Evolutionary conservation across 2,797 vertebrate species (phyloP), one percentile per base, ranked within the genome.

Genomic region (Sebastiscus tertius): DNA sequence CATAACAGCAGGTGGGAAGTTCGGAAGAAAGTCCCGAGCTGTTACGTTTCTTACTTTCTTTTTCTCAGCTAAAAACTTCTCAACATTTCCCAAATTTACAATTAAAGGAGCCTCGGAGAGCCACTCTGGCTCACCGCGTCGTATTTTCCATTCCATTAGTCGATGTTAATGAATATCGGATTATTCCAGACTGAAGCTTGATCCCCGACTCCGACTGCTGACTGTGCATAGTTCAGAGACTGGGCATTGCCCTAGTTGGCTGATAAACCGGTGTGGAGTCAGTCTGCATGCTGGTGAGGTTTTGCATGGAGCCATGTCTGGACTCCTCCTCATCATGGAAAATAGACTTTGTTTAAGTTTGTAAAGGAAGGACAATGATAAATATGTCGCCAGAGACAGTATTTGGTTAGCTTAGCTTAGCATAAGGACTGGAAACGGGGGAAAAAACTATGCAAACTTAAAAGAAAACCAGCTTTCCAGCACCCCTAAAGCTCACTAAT

Each of bases 81-180:
- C 46, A 80, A 64, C 77, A 18, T 82, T 83, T 86, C 71, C 55
- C 26, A 70, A 64, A 56, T 18, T 79, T 36, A 42, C 71, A 72
- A 80, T 79, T 83, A 69, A 69, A 89, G 63, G 33, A 31, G 27
- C 60, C 59, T 0, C 5, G 82, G 72, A 26, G 6, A 27, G 58
- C 64, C 72, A 26, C 64, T 72, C 58, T 22, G 66, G 66, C 78
- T 89, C 81, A 29, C 58, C 18, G 49, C 68, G 62, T 75, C 52
- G 33, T 24, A 67, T 85, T 92, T 92, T 92, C 87, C 78, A n/a
- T 73, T 56, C 72, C 81, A 82, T 88, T 89, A 77, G 82, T 8
- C 6, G 49, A 64, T 64, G 84, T 85, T 90, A 87, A 86, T 83
- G 83, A 91, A 80, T 81, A 81, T 88, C 34, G 20, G 72, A 88